Percentiles rank a stretch among this genome's conserved stretches.
Conservation (phyloP, 2,113 vertebrate genomes). For the Spheniscus mendiculus region DNA sequence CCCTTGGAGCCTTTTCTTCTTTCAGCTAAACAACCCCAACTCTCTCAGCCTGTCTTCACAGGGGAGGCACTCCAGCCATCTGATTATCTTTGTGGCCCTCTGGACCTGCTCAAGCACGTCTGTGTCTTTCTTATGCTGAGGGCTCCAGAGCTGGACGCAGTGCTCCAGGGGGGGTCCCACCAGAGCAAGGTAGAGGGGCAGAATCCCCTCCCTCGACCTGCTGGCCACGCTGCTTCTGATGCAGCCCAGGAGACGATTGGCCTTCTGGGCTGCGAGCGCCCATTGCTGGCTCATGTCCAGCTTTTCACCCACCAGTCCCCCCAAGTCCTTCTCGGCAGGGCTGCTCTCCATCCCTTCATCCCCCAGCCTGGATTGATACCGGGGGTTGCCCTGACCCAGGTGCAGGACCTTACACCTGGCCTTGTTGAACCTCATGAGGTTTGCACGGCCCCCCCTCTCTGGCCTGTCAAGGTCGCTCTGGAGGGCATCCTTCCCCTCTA, state of each 20-base stretch:
- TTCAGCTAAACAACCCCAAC: background rate
- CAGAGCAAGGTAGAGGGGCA: fast-evolving
- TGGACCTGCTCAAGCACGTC: background rate
- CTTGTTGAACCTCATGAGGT: background rate
- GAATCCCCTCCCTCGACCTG: background rate
- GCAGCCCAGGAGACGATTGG: background rate
- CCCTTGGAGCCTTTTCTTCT: background rate
- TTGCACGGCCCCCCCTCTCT: fast-evolving
- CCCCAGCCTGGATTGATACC: no score
- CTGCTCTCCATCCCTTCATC: background rate
- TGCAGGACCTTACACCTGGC: background rate
- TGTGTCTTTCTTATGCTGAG: fast-evolving
- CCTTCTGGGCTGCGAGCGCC: background rate
- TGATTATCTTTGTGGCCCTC: no score
- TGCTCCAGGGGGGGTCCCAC: background rate
- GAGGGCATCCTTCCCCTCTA: no score
- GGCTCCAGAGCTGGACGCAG: fast-evolving
- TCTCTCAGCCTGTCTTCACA: background rate
- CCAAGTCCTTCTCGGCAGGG: no score
- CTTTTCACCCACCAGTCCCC: background rate
- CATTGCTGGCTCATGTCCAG: background rate
- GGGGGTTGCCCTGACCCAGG: fast-evolving
- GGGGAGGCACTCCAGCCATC: background rate
- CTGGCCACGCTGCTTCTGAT: fast-evolving
- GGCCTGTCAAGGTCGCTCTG: background rate